Conservation (phyloP, 2,113 vertebrate genomes). For the Mastomys coucha region DNA sequence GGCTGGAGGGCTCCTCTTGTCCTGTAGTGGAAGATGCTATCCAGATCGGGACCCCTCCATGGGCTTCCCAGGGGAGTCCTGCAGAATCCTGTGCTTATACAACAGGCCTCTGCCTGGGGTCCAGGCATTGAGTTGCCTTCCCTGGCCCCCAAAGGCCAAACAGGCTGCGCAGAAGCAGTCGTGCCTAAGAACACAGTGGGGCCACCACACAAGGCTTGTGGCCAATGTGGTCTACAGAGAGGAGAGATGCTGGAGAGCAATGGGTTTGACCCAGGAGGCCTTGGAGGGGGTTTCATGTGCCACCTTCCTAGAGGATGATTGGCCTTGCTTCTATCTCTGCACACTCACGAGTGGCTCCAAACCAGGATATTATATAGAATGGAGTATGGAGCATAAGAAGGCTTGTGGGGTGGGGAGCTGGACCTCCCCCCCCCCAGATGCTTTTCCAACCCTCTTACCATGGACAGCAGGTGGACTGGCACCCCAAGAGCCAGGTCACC, state of each 20-base stretch:
- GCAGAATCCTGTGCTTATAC: neutral
- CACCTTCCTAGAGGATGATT: neutral
- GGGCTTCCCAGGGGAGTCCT: neutral
- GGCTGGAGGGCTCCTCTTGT: neutral
- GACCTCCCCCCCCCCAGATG: too few relatives aligned
- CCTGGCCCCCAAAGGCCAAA: neutral
- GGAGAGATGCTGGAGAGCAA: too few relatives aligned
- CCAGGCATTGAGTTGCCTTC: neutral
- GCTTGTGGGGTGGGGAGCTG: fast-evolving
- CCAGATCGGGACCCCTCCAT: neutral
- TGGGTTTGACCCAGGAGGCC: neutral
- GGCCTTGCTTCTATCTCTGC: neutral
- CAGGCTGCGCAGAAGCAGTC: neutral
- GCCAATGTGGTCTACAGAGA: neutral
- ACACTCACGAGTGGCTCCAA: neutral
- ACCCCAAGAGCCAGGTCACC: neutral
- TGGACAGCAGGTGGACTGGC: fast-evolving
- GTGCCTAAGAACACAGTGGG: neutral
- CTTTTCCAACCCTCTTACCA: neutral
- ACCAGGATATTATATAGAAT: neutral
- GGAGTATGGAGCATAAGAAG: fast-evolving
- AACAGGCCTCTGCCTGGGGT: neutral
- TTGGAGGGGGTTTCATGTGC: neutral
- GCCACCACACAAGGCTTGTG: neutral
- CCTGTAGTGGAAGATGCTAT: neutral